Conservation (phyloP, 2,113 vertebrate species). For the Hiodon tergisus region DNA sequence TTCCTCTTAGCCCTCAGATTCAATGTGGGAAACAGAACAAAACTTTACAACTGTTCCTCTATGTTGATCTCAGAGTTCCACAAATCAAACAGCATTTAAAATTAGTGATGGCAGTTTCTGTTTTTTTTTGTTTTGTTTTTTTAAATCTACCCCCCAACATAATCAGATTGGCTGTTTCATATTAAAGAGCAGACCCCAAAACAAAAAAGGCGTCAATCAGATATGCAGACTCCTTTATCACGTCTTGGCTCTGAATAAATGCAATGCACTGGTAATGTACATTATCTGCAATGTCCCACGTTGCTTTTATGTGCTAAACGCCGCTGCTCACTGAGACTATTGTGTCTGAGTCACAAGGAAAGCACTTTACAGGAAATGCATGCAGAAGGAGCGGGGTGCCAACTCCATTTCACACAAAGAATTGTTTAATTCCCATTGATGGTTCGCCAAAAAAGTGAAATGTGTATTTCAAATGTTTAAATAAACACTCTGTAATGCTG, state of each 20-base stretch:
- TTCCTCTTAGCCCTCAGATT: background rate
- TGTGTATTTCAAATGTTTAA: constrained; percentile 24
- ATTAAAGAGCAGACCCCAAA: constrained; percentile 40
- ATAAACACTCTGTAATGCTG: constrained; percentile 34
- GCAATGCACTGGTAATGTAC: constrained; percentile 51
- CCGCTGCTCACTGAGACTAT: constrained; percentile 56
- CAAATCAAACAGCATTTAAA: background rate
- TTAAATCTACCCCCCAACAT: constrained; percentile 27
- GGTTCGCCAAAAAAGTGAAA: constrained; percentile 44
- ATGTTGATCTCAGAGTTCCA: background rate
- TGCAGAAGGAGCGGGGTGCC: constrained; percentile 47
- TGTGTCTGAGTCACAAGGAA: constrained; percentile 57
- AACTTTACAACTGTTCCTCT: background rate
- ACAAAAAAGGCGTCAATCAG: constrained; percentile 65
- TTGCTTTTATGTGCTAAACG: constrained; percentile 65
- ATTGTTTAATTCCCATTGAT: constrained; percentile 45
- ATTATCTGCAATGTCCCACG: constrained; percentile 56
- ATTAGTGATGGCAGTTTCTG: background rate
- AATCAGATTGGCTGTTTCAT: constrained; percentile 56
- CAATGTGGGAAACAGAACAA: background rate
- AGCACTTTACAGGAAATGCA: constrained; percentile 50
- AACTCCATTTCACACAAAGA: constrained; percentile 57
- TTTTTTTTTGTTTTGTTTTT: constrained; percentile 4
- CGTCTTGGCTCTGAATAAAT: constrained; percentile 55
- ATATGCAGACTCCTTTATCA: constrained; percentile 55